Evolutionary conservation across 2,113 vertebrate genomes (phyloP), one percentile per base, ranked within the genome.

Genomic region (Conger conger): DNA sequence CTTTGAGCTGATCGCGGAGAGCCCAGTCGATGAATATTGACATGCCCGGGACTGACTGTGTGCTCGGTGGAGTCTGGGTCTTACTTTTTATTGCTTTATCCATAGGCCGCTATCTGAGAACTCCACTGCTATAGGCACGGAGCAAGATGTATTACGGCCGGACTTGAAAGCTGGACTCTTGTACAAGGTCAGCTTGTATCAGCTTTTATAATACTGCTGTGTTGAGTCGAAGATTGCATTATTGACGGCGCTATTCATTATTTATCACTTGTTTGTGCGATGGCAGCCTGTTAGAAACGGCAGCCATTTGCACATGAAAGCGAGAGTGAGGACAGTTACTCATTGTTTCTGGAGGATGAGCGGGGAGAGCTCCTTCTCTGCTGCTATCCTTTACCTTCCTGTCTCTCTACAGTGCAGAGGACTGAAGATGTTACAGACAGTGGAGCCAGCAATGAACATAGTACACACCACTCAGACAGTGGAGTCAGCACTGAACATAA

Each of bases 11-110:
- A 79, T 79, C 80, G 36, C n/a, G 82, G 83, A 78, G 38, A 77
- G 80, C 76, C 42, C 17, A 57, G 86, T 88, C 85, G 38, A 87
- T 86, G 76, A 86, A 79, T 76, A 88, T 87, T 81, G 86, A 86
- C 84, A 63, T 30, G 54, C 42, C 84, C 84, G 79, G 63, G 68
- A 76, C 77, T 38, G 54, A 60, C 80, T 84, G 84, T 86, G 73
- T 80, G 80, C 80, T n/a, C n/a, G 40, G 68, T 76, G 37, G 79
- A 40, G 80, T 78, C 87, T 60, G 45, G 38, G 53, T 23, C 13
- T 86, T 83, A 78, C 4, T 86, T 86, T 84, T 86, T 79, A 84
- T 76, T 80, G 80, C 83, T 87, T 82, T 82, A 83, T 88, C 89
- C 38, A 88, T 87, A 6, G 53, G 53, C 77, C 60, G 57, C 80